Conservation (phyloP, 2,888 invertebrate species). For the Ceramica pisi region DNA sequence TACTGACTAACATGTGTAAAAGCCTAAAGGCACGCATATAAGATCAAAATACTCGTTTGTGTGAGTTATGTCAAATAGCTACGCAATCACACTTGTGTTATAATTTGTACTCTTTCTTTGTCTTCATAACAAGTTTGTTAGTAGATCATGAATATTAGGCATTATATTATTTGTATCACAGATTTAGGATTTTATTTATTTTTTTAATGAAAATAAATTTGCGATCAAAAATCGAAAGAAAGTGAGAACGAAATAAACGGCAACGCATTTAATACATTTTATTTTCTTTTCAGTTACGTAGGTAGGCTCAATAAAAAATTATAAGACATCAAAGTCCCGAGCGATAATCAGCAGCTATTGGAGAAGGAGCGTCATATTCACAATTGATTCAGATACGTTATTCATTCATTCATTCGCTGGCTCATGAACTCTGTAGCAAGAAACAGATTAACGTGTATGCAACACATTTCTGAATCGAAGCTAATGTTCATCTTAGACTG, state of each 20-base stretch:
- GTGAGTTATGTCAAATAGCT: background rate
- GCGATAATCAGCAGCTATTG: conserved; percentile 10
- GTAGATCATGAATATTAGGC: too few species aligned
- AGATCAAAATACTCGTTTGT: background rate
- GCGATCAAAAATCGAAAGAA: too few species aligned
- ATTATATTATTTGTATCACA: too few species aligned
- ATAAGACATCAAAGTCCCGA: background rate
- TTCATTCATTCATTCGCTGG: conserved; percentile 14
- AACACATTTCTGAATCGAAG: conserved; percentile 3
- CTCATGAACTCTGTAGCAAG: conserved; percentile 1
- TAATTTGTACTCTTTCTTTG: conserved; percentile 6
- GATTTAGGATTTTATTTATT: too few species aligned
- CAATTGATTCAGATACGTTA: conserved; percentile 13
- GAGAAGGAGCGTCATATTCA: conserved; percentile 8
- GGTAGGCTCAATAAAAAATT: conserved; percentile 15
- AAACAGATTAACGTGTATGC: conserved; percentile 10
- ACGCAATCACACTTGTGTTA: background rate
- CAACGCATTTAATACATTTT: conserved; percentile 9
- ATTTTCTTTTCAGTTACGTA: conserved; percentile 3
- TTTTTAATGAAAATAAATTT: too few species aligned
- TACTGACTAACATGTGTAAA: conserved; percentile 7
- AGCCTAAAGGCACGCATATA: background rate
- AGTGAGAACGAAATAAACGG: background rate
- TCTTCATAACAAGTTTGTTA: background rate
- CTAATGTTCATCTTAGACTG: conserved; percentile 1